These are phyloP conservation scores for Camarhynchus parvulus DNA, from an alignment of 2,113 vertebrate species.

Conservation along the genomic window DNA sequence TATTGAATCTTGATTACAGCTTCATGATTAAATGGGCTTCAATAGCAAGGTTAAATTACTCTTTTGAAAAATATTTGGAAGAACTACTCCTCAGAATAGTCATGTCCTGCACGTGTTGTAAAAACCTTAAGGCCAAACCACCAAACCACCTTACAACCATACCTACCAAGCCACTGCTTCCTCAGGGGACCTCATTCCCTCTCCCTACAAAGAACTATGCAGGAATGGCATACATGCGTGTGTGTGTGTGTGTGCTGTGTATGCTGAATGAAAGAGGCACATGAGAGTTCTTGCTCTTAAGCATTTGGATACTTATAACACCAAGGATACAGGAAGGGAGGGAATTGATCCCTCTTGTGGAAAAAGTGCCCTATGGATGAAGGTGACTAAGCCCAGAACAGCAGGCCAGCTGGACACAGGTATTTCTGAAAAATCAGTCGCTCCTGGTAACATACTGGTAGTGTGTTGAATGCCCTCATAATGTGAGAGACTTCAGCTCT, in stretches of 20 bases:
- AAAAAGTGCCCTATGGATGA: neutral
- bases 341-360: neutral
- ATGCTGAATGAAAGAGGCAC: neutral
- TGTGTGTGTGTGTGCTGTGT: neutral
- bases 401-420: too few relatives aligned
- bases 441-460: neutral
- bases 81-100: neutral
- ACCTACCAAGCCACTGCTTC: neutral
- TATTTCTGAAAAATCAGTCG: neutral
- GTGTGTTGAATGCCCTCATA: fast-evolving
- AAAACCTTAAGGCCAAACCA: neutral
- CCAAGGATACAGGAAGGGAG: neutral
- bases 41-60: neutral
- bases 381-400: neutral
- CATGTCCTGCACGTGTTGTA: neutral
- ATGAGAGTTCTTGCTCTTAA: fast-evolving
- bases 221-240: neutral
- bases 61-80: neutral
- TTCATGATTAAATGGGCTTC: neutral
- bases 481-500: neutral
- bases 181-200: neutral
- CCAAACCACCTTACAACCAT: neutral
- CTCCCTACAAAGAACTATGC: neutral
- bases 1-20: neutral
- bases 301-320: neutral